Evolutionary conservation across 2,797 vertebrate species (phyloP), one percentile per base, ranked within the genome.

Genomic region (Morus bassanus): DNA sequence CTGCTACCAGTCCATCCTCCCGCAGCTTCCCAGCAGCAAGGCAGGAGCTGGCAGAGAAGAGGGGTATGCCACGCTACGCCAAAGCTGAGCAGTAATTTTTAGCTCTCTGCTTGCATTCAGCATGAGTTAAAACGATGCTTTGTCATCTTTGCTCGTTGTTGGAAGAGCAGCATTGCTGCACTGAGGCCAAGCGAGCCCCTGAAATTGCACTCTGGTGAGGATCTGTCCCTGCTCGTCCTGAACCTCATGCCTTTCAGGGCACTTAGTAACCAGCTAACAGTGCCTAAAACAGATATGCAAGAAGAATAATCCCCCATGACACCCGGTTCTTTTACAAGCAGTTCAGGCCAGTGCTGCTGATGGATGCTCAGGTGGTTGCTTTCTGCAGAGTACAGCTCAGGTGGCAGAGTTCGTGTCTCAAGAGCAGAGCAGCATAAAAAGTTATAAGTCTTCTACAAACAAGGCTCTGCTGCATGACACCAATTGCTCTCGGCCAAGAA

Each of bases 401-500:
- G 61, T 48, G 48, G 27, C 30, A 28, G 28, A 83, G 57, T 22
- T 67, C 0, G 0, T 64, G 63, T 45, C 74, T 67, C 2, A 2
- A 86, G 64, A 89, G 59, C 76, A 56, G 21, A 67, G 37, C 35
- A 65, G 61, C 73, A 76, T 48, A 85, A 92, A 88, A 93, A 89
- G 73, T 8, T 27, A 82, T 57, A 77, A 50, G 7, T 54, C 46
- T 91, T 61, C 93, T 41, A 24, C 61, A 39, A 91, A 74, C 54
- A 90, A 48, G 41, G 33, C 85, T 76, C n/a, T 88, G 85, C 48
- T 92, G 65, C 79, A 39, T 25, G 51, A 90, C 73, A 86, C 25
- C n/a, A 15, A 13, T 11, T 81, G 54, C 82, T 88, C 56, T 46
- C 3, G 1, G 77, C 79, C 78, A 93, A 92, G 92, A 96, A 67